Evolutionary conservation across 2,797 vertebrate genomes (phyloP).

Genomic region (Argentina silus): DNA sequence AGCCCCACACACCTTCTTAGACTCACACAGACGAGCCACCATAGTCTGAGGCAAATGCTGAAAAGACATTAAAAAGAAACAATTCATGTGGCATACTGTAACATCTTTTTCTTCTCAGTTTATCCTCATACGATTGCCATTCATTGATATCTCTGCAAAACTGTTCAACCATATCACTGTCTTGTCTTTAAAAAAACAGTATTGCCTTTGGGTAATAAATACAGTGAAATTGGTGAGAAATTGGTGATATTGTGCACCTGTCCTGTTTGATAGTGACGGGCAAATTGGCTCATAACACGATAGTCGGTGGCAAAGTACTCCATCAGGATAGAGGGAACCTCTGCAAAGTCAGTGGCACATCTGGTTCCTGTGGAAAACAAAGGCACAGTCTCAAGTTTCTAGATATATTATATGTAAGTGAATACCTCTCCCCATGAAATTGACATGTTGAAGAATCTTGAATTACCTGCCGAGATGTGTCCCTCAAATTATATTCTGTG

Average conservation of each 20-base stretch:
- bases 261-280: slow-evolving; percentile 94
- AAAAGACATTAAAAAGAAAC: slow-evolving; percentile 2
- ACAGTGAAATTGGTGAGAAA: not conserved
- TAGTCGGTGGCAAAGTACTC: slow-evolving; percentile 98
- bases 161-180: not conserved
- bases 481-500: slow-evolving; percentile 15
- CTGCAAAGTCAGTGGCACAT: slow-evolving; percentile 97
- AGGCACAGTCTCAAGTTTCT: slow-evolving; percentile 16
- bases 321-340: slow-evolving; percentile 98
- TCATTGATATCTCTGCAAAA: not conserved
- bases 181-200: not conserved
- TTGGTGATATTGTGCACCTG: slow-evolving; percentile 78
- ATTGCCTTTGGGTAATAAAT: not conserved
- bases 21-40: slow-evolving; percentile 94
- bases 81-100: not conserved
- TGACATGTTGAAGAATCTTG: slow-evolving; percentile 26
- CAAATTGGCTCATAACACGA: slow-evolving; percentile 93
- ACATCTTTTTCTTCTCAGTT: not conserved
- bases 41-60: slow-evolving; percentile 90
- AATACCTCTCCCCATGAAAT: slow-evolving; percentile 28
- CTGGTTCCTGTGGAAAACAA: slow-evolving; percentile 86
- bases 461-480: slow-evolving; percentile 36
- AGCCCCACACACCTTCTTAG: slow-evolving; percentile 95
- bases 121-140: not conserved
- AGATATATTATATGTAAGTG: slow-evolving; percentile 5